Base-by-base conservation (phyloP, 2,888 invertebrate species). In the Drosophila cracens region DNA sequence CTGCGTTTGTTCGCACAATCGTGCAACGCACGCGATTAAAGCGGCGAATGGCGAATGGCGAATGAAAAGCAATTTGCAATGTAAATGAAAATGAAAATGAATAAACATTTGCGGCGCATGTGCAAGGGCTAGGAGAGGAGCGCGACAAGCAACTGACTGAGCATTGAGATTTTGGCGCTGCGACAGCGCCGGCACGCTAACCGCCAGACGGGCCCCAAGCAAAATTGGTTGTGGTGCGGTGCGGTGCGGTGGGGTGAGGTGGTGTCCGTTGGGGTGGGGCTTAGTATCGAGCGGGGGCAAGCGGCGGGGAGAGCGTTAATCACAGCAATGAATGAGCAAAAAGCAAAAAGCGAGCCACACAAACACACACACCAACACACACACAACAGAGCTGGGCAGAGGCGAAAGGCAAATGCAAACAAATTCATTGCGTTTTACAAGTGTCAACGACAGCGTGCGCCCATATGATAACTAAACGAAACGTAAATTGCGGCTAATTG, bases 361-460 rank as follows among this genome's bases (percentile, higher is more conserved):
- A 40, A 13, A 43, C 56, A 58, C 57, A 57, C 29, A 34, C 29
- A 56, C 11, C n/a, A 38, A 36, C 27, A 54, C 38, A 40, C 57
- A 56, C 43, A 38, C 16, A 38, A 29, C 51, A 13, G 29, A 51
- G 29, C 51, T n/a, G 18, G 27, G 29, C 51, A 29, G 33, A 31
- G 60, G 57, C 58, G 53, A 66, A 66, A 61, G 68, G 70, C 56
- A 67, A 67, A 66, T 68, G 68, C 69, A 74, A 79, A 89, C 85
- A 87, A 84, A 89, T 84, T 89, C 82, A 82, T 87, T 87, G 79
- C 79, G 85, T 85, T 89, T 89, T 89, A 82, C 80, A 88, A 82
- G 88, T 88, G 86, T 82, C 85, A 88, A 71, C 70, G 86, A 53
- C 70, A 70, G 82, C 87, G 71, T 81, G 81, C 81, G 58, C 43